Percentiles rank a stretch among this genome's conserved stretches.
phyloP scores from a whole-genome alignment of 37 sponge, comb jelly and placozoan genomes.

The Petrosia ficiformis region DNA sequence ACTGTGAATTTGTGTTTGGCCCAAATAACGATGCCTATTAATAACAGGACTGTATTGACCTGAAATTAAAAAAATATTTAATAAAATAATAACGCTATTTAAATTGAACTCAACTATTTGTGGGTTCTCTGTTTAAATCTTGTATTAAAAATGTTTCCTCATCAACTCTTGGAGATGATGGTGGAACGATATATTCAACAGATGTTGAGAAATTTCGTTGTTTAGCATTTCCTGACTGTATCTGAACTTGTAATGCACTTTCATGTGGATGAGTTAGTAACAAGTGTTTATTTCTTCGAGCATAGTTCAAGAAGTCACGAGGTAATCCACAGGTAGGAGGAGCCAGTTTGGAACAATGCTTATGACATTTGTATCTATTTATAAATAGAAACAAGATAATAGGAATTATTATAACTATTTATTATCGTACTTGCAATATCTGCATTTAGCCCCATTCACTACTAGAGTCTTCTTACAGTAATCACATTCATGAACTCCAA shows the following conservation, averaged over 20 bases:
- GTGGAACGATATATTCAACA: neutral
- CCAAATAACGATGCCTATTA: neutral
- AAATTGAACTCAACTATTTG: conserved; percentile 51
- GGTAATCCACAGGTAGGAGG: conserved; percentile 88
- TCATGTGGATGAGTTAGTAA: neutral
- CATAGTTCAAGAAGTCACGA: conserved; percentile 60
- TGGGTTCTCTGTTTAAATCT: conserved; percentile 54
- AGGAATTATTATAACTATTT: neutral
- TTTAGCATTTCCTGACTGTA: neutral
- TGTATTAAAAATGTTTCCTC: conserved; percentile 40
- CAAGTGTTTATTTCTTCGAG: conserved; percentile 56
- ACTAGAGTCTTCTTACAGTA: conserved; percentile 83
- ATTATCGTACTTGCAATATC: conserved; percentile 71
- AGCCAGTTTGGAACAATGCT: conserved; percentile 66
- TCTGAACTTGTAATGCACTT: neutral
- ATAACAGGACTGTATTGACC: conserved; percentile 56
- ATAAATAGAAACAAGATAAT: neutral
- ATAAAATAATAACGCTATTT: neutral
- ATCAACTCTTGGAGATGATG: conserved; percentile 4
- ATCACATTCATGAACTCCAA: conserved; percentile 65
- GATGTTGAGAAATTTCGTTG: neutral
- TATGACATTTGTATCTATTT: conserved; percentile 80
- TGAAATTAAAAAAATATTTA: conserved; percentile 5
- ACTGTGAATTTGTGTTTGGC: neutral
- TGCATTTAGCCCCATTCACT: conserved; percentile 63